Evolutionary conservation across 2,888 invertebrate genomes (phyloP).

Genomic region (Dione vanillae): DNA sequence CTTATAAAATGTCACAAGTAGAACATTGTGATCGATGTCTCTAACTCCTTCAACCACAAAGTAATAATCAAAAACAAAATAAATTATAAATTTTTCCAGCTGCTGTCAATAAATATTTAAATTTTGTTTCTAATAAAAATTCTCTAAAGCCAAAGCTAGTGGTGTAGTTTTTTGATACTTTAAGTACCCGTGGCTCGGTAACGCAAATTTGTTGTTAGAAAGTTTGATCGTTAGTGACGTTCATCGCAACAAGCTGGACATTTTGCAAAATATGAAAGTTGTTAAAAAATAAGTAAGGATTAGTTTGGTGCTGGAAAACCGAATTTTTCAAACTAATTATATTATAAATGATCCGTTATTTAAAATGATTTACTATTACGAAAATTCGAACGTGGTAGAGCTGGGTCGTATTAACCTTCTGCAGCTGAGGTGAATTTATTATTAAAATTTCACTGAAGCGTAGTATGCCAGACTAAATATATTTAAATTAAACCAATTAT

Average conservation of each 20-base stretch:
- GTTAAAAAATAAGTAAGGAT: slow-evolving; percentile 4
- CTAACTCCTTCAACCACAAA: neutral
- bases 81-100: neutral
- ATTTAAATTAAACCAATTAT: no score
- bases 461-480: no score
- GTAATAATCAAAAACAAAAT: neutral
- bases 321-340: no score
- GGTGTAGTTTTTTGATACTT: neutral
- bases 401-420: no score
- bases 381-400: no score
- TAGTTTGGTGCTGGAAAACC: neutral
- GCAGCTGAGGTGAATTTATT: no score
- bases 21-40: neutral
- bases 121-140: neutral
- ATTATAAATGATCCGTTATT: no score
- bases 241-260: slow-evolving; percentile 20
- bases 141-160: neutral
- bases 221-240: slow-evolving; percentile 18
- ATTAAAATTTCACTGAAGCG: no score
- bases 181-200: slow-evolving; percentile 6
- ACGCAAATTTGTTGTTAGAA: slow-evolving; percentile 9
- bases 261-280: slow-evolving; percentile 17
- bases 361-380: no score
- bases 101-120: neutral
- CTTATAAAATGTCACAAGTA: no score